These are phyloP conservation scores for Phoxinus dragarum DNA, from an alignment of 2,797 vertebrate genomes.

Conservation along the genomic window DNA sequence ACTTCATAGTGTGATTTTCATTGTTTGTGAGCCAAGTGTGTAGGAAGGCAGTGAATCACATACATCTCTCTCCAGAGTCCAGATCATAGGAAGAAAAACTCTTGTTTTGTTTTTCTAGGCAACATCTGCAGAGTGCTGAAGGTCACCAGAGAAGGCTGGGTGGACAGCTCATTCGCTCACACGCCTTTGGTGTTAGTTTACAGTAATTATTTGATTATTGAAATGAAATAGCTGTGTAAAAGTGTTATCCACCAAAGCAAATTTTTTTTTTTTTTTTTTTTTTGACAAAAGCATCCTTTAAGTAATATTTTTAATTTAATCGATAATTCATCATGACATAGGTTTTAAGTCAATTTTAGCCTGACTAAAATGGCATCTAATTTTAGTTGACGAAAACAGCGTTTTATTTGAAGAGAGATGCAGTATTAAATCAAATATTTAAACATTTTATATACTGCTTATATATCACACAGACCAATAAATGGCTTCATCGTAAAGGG, in stretches of 20 bases:
- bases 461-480: not conserved
- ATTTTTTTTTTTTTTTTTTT: not conserved
- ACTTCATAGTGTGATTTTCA: constrained; percentile 34
- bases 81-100: constrained; percentile 24
- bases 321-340: not conserved
- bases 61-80: constrained; percentile 7
- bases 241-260: not conserved
- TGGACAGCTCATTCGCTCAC: constrained; percentile 26
- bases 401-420: not conserved
- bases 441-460: constrained; percentile 35
- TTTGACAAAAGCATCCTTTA: not conserved
- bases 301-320: not conserved
- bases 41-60: constrained; percentile 35
- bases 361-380: not conserved
- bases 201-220: constrained; percentile 36
- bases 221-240: constrained; percentile 24
- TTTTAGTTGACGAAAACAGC: not conserved
- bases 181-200: constrained; percentile 36
- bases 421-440: not conserved
- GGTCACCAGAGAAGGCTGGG: constrained; percentile 32
- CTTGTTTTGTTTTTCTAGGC: constrained; percentile 44
- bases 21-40: constrained; percentile 25
- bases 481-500: not conserved
- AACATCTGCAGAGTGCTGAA: constrained; percentile 45
- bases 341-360: not conserved